phyloP scores from a whole-genome alignment of 2,113 vertebrate genomes.

The Arizona elegans region DNA sequence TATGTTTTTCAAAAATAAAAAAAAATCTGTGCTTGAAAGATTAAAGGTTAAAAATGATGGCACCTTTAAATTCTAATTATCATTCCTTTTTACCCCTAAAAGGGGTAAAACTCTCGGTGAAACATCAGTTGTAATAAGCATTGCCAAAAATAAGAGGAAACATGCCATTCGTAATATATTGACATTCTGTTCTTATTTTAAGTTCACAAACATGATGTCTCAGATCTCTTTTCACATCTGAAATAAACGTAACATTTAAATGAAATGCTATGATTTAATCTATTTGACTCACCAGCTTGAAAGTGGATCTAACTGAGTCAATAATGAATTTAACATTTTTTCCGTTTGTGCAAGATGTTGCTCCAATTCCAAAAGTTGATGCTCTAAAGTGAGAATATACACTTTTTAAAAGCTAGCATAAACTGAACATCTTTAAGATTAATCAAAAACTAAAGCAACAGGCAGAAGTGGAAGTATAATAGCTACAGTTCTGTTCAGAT shows the following conservation, averaged over 20 bases:
- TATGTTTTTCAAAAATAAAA: neutral
- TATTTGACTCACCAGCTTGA: slow-evolving; percentile 82
- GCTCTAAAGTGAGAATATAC: slow-evolving; percentile 67
- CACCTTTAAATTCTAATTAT: neutral
- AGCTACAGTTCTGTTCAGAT: neutral
- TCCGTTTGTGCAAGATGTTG: slow-evolving; percentile 85
- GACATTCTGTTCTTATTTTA: neutral
- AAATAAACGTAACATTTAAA: neutral
- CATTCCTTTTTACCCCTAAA: neutral
- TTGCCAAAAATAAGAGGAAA: neutral
- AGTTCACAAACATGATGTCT: neutral
- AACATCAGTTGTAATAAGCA: neutral
- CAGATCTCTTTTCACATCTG: neutral
- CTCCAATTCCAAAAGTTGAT: slow-evolving; percentile 85
- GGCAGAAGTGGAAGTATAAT: neutral
- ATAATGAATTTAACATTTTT: slow-evolving; percentile 88
- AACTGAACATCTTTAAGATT: neutral
- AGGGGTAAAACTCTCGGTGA: neutral
- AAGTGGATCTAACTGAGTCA: slow-evolving; percentile 86
- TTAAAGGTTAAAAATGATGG: neutral
- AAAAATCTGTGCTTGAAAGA: neutral
- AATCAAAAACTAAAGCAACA: neutral
- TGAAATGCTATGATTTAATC: neutral
- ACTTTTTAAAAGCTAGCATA: neutral
- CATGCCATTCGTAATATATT: neutral